Percentiles rank a stretch among this genome's conserved stretches.
Conservation (phyloP, 2,113 vertebrate species). For the Sceloporus undulatus region DNA sequence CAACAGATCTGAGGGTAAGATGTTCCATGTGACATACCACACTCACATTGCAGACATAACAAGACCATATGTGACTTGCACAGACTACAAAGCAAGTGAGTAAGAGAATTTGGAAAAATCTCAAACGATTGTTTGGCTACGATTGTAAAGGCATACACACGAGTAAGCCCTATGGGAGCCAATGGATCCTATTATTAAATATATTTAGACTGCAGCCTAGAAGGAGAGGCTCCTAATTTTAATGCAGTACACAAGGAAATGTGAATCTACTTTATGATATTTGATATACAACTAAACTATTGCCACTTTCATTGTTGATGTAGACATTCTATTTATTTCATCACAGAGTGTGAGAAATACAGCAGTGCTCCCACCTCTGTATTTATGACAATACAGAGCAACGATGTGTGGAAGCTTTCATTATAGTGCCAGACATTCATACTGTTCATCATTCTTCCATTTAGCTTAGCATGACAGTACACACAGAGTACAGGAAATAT, state of each 20-base stretch:
- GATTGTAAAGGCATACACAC: not conserved
- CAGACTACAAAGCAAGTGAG: conserved; percentile 9
- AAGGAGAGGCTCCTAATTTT: not conserved
- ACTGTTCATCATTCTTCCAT: not conserved
- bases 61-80: conserved; percentile 33
- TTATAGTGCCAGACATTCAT: not conserved
- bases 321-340: too few species aligned
- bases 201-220: conserved; percentile 4
- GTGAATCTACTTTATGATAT: too few species aligned
- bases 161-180: not conserved
- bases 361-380: too few species aligned
- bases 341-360: too few species aligned
- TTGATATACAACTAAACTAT: too few species aligned
- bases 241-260: too few species aligned
- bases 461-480: not conserved
- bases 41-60: conserved; percentile 7
- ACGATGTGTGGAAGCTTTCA: not conserved
- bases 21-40: not conserved
- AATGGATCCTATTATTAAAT: conserved; percentile 4
- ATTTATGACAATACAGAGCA: not conserved
- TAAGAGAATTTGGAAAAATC: conserved; percentile 34
- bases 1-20: conserved; percentile 24
- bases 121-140: not conserved
- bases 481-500: not conserved
- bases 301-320: too few species aligned